phyloP scores from a whole-genome alignment of 2,888 invertebrate species.

The Vandiemenella viatica region DNA sequence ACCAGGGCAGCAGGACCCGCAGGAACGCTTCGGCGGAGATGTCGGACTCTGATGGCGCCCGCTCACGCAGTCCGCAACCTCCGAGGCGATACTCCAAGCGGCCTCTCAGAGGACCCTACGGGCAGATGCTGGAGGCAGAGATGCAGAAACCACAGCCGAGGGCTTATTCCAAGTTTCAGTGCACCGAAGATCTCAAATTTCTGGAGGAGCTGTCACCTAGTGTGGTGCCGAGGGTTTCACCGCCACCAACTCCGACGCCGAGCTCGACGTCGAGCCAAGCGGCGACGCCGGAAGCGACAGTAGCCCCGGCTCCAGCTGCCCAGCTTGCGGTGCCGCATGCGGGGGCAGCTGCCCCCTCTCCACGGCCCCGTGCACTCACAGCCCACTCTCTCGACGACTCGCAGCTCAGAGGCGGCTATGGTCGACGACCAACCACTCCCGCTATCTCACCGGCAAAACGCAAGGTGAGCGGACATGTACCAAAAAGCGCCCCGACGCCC shows the following conservation, averaged over 20 bases:
- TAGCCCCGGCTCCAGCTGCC: conserved; percentile 19
- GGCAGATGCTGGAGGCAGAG: conserved; percentile 66
- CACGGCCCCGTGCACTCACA: conserved; percentile 29
- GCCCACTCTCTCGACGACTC: conserved; percentile 40
- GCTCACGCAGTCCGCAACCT: conserved; percentile 33
- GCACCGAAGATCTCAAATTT: conserved; percentile 41
- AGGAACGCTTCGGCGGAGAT: background rate
- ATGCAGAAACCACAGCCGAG: conserved; percentile 47
- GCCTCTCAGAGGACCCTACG: conserved; percentile 59
- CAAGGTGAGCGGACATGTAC: conserved; percentile 44
- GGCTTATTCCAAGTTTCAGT: conserved; percentile 32
- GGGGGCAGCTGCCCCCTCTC: background rate
- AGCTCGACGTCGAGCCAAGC: conserved; percentile 16
- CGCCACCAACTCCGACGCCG: conserved; percentile 19
- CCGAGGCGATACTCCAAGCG: conserved; percentile 57
- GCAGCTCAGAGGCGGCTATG: conserved; percentile 22
- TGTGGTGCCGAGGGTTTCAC: no score
- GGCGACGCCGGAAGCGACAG: background rate
- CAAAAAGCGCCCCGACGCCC: conserved; percentile 25
- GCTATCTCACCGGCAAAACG: conserved; percentile 36
- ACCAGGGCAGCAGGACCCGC: conserved; percentile 19
- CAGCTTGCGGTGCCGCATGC: conserved; percentile 4
- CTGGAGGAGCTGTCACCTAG: conserved; percentile 33
- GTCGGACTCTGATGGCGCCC: background rate
- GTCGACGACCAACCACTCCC: conserved; percentile 3